A percentile compares a stretch with the other conserved stretches of the same genome.
Evolutionary conservation across 1,140 invertebrate species (phyloP).

Genomic region (Coboldia fuscipes): DNA sequence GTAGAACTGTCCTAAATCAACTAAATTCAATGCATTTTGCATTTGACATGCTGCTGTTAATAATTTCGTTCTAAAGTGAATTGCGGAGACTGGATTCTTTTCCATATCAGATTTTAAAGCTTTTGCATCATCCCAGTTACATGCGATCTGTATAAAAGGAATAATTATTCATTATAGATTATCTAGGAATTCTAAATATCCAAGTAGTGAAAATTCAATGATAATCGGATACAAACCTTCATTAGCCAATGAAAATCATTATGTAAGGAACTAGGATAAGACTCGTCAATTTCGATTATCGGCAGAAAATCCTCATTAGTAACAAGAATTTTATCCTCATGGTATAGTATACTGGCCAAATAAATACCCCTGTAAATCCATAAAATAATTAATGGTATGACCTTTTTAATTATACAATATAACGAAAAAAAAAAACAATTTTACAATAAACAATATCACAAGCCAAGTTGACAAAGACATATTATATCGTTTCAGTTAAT

Average conservation of each 20-base stretch:
- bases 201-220: background rate
- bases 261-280: constrained; percentile 73
- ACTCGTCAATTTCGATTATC: constrained; percentile 91
- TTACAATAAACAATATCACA: too few species aligned
- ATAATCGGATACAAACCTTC: constrained; percentile 41
- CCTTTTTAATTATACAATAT: constrained; percentile 8
- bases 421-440: background rate
- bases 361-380: constrained; percentile 73
- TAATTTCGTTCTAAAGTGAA: constrained; percentile 78
- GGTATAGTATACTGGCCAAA: constrained; percentile 75
- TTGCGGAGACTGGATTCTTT: constrained; percentile 70
- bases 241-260: constrained; percentile 94
- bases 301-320: constrained; percentile 93
- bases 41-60: constrained; percentile 78
- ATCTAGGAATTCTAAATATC: background rate
- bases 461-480: too few species aligned
- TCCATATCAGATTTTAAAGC: constrained; percentile 78
- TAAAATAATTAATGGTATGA: too few species aligned
- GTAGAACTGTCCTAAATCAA: constrained; percentile 82
- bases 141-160: constrained; percentile 39
- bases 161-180: constrained; percentile 1
- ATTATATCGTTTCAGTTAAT: background rate
- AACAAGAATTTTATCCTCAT: constrained; percentile 84
- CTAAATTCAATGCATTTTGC: constrained; percentile 74
- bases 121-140: constrained; percentile 91